Evolutionary conservation across 2,113 vertebrate genomes (phyloP), one percentile per base, ranked within the genome.

Genomic region (Pao palembangensis): DNA sequence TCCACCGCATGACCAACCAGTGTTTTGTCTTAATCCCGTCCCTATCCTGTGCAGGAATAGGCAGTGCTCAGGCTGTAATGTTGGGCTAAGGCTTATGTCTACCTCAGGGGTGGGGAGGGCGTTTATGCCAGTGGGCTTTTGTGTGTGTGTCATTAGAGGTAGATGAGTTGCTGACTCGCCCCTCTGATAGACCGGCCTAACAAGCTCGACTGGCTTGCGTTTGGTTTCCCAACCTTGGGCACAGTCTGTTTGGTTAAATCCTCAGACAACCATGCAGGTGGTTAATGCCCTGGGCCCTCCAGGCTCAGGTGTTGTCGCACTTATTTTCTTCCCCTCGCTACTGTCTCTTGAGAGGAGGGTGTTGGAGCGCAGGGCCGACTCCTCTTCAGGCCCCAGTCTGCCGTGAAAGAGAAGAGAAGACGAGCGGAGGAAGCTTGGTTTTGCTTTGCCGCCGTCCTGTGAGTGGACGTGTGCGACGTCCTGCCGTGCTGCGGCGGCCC

Each of bases 171-270:
- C 81, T 84, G 87, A 87, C 88, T 88, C 83, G 81, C 84, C 86
- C 88, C 77, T 81, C 79, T 80, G 83, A 76, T 83, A 78, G 87
- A 91, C 89, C 76, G 84, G 90, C 83, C 85, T 20, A 80, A 90
- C 90, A 63, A 71, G 90, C 82, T 87, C 77, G 47, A 88, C 90
- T 75, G 77, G 90, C 77, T 87, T 80, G 83, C 81, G 85, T 83
- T 88, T 77, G 87, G 85, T 87, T 84, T 82, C 80, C 67, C 69
- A 51, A 76, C 71, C 65, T 67, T 68, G 68, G 78, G 57, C 78
- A 58, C 71, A 55, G 73, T 65, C 64, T 78, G 81, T 82, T 81
- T 78, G 60, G 76, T 86, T 84, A 67, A 83, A 82, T 79, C 71
- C 64, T 79, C 65, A 67, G 72, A 53, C 4, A 25, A 62, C 51